Evolutionary conservation across 1,140 invertebrate species (phyloP), one percentile per base, ranked within the genome.

Genomic region (Bilobella aurantiaca): DNA sequence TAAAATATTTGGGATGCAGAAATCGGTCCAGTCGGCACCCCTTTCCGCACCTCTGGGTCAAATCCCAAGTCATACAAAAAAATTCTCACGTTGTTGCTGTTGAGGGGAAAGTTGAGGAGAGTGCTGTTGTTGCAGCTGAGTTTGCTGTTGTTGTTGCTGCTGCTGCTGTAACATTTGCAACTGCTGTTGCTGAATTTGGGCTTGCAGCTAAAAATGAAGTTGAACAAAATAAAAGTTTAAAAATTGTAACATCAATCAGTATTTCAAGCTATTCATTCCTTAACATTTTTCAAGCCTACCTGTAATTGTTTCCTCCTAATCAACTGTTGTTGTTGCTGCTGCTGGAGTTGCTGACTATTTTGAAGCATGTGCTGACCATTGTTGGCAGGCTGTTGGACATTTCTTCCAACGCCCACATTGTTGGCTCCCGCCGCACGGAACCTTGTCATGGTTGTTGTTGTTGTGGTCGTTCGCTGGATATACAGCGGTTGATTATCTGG

Each of bases 361-460:
- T 66, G 62, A 1, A 63, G 46, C 34, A 73, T 68, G 25, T 69
- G 59, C 32, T 68, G 72, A 66, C 63, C 76, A 75, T n/a, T 65
- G 69, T 47, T 59, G 47, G 28, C 49, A n/a, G n/a, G n/a, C n/a
- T n/a, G n/a, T 65, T 61, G 73, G 68, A 58, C 64, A 70, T 16
- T 70, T 69, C 31, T 64, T 70, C 56, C 72, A 65, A 47, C 70
- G 57, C 25, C 46, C 18, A 53, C 68, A 49, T 57, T 23, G n/a
- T 62, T 57, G 57, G 59, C 66, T 21, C 63, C 60, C 1, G 49
- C 49, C 65, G 66, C 27, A 63, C 56, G 34, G 70, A 62, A 65
- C 60, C 63, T 31, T 74, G 76, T 65, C 78, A 78, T 69, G 75
- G 77, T 70, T 21, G 72, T 68, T 12, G 66, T 66, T 25, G 66